phyloP scores from a whole-genome alignment of 2,113 vertebrate species.

The Siniperca knerii region DNA sequence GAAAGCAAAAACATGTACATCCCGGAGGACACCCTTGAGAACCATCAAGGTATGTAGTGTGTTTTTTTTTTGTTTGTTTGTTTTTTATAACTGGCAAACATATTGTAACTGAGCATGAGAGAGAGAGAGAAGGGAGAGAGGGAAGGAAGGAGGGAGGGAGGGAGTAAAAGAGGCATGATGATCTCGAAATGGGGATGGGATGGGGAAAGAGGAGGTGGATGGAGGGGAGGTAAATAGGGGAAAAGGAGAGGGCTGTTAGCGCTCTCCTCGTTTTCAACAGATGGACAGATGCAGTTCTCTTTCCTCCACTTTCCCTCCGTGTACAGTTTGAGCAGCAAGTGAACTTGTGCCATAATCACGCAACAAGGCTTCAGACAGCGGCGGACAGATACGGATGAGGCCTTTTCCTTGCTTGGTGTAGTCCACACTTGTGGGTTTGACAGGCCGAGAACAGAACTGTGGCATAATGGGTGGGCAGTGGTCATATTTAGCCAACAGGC shows the following conservation, averaged over 20 bases:
- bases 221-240: not conserved
- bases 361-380: conserved; percentile 56
- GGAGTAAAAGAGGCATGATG: conserved; percentile 58
- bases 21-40: conserved; percentile 85
- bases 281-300: conserved; percentile 65
- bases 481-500: conserved; percentile 55
- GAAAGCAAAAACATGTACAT: conserved; percentile 86
- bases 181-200: conserved; percentile 69
- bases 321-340: conserved; percentile 53
- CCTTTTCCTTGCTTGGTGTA: conserved; percentile 46
- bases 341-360: conserved; percentile 57
- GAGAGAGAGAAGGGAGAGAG: conserved; percentile 30
- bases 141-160: conserved; percentile 28
- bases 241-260: conserved; percentile 45
- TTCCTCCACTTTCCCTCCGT: conserved; percentile 48
- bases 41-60: conserved; percentile 82
- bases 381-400: conserved; percentile 37
- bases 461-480: conserved; percentile 55
- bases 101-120: conserved; percentile 61
- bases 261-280: conserved; percentile 66
- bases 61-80: conserved; percentile 12
- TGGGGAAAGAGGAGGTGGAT: conserved; percentile 6
- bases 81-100: conserved; percentile 57
- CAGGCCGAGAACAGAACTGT: conserved; percentile 51
- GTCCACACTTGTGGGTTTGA: conserved; percentile 66